phyloP scores from a whole-genome alignment of 2,888 invertebrate genomes.

The Dasypogon diadema region DNA sequence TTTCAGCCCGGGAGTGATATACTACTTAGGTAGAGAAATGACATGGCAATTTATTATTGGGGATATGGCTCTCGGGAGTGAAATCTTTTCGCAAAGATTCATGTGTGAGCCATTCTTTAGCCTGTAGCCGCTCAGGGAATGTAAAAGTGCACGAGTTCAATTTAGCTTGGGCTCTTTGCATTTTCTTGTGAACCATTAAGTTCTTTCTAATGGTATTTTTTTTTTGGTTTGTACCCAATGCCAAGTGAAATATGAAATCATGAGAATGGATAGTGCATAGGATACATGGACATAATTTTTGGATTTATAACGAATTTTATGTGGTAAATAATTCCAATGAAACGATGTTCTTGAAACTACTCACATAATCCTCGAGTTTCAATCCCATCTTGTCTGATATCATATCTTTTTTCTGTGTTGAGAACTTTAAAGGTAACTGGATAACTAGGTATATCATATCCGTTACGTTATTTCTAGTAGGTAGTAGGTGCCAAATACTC shows the following conservation, averaged over 20 bases:
- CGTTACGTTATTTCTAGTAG: no score
- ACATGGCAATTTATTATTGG: constrained; percentile 41
- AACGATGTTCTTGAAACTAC: no score
- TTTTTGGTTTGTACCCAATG: constrained; percentile 26
- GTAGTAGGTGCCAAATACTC: no score
- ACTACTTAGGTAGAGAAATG: constrained; percentile 12
- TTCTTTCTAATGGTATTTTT: constrained; percentile 28
- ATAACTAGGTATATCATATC: no score
- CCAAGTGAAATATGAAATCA: constrained; percentile 18
- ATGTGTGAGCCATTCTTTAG: constrained; percentile 20
- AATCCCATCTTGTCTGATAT: no score
- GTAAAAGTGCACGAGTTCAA: not conserved
- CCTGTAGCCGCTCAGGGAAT: not conserved
- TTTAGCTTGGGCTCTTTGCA: constrained; percentile 31
- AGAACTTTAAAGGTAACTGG: no score
- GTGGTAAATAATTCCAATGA: no score
- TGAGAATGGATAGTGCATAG: constrained; percentile 1
- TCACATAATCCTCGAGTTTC: no score
- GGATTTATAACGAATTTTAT: no score
- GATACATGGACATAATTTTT: constrained; percentile 1
- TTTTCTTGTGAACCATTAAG: constrained; percentile 37
- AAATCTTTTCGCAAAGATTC: constrained; percentile 38
- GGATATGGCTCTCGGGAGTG: constrained; percentile 32
- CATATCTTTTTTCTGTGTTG: no score
- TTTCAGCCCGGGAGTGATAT: constrained; percentile 37